Evolutionary conservation across 2,888 invertebrate species (phyloP).

Genomic region (Hesperia comma): DNA sequence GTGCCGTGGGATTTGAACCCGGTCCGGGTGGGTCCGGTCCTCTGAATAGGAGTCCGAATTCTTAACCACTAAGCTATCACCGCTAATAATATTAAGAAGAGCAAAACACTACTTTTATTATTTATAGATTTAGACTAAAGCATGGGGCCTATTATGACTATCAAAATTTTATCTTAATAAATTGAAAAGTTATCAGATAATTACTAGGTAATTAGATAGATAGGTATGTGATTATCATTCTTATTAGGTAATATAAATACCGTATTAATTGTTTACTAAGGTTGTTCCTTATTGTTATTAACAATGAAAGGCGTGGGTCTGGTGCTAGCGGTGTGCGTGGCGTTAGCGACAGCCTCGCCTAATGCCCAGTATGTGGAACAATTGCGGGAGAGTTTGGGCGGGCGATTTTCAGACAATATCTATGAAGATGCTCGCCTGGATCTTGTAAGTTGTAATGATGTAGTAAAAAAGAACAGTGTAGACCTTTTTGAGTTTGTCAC

Average conservation of each 20-base stretch:
- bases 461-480: too few species aligned
- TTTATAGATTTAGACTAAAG: too few species aligned
- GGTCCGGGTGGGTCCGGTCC: too few species aligned
- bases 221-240: background rate
- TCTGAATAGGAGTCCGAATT: too few species aligned
- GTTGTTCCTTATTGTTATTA: background rate
- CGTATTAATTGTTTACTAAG: background rate
- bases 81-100: too few species aligned
- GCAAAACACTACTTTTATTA: too few species aligned
- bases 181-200: too few species aligned
- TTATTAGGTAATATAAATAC: constrained; percentile 16
- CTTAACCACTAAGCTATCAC: too few species aligned
- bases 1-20: too few species aligned
- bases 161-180: background rate
- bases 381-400: constrained; percentile 46
- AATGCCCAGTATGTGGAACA: constrained; percentile 54
- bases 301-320: constrained; percentile 1
- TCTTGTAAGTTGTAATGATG: constrained; percentile 58
- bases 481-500: too few species aligned
- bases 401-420: constrained; percentile 60
- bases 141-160: background rate
- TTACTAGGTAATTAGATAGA: too few species aligned
- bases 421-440: constrained; percentile 67
- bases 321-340: constrained; percentile 38
- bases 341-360: constrained; percentile 48